Conservation (phyloP, 2,888 invertebrate species). For the Abrostola triplasia region DNA sequence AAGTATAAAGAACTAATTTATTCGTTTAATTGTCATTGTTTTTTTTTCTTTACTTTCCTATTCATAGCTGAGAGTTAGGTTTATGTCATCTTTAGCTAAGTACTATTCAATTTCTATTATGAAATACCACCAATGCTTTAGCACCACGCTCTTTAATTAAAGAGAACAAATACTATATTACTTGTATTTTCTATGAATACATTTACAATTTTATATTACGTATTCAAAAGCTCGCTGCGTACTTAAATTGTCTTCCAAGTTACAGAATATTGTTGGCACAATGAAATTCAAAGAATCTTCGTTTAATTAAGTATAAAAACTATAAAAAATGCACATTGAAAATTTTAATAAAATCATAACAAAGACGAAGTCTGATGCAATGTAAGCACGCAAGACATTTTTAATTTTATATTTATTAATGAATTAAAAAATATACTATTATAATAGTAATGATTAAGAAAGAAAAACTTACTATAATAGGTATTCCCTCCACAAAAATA, state of each 20-base stretch:
- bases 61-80: no score
- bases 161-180: no score
- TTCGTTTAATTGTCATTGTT: no score
- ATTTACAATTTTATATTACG: no score
- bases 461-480: conserved; percentile 40
- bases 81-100: no score
- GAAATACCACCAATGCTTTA: no score
- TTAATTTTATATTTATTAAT: background rate
- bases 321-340: background rate
- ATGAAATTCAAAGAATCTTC: background rate
- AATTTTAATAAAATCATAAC: conserved; percentile 14
- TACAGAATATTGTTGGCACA: background rate
- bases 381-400: conserved; percentile 5
- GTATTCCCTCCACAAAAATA: conserved; percentile 32
- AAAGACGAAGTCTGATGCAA: conserved; percentile 9
- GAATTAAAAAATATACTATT: conserved; percentile 25
- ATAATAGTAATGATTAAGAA: conserved; percentile 24
- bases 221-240: no score
- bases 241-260: background rate
- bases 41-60: no score
- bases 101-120: no score
- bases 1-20: background rate
- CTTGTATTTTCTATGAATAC: no score
- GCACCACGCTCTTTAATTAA: no score
- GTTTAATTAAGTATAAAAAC: conserved; percentile 8